Percentiles rank a stretch among this genome's conserved stretches.
Evolutionary conservation across 2,113 vertebrate genomes (phyloP).

Genomic region (Kryptolebias marmoratus): DNA sequence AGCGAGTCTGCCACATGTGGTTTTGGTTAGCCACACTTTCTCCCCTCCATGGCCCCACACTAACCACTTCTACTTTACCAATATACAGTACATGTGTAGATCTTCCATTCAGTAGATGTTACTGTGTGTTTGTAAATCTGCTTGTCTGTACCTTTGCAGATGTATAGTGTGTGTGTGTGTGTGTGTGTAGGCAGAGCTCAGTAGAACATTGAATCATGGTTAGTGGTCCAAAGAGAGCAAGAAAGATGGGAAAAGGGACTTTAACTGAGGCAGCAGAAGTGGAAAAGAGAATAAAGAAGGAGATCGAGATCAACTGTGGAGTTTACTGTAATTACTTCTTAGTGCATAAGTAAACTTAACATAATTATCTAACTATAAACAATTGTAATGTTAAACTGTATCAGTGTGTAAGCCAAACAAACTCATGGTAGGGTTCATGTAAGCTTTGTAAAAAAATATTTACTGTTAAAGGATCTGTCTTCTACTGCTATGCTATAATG

Average conservation of each 20-base stretch:
- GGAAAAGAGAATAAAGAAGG: slow-evolving; percentile 9
- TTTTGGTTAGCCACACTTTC: slow-evolving; percentile 73
- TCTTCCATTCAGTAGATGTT: slow-evolving; percentile 18
- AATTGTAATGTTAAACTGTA: slow-evolving; percentile 8
- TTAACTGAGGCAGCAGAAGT: slow-evolving; percentile 42
- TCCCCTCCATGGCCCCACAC: slow-evolving; percentile 65
- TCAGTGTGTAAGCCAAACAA: slow-evolving; percentile 36
- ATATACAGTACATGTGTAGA: slow-evolving; percentile 58
- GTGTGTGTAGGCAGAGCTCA: slow-evolving; percentile 48
- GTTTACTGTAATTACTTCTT: slow-evolving; percentile 2
- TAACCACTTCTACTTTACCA: slow-evolving; percentile 61
- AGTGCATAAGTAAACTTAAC: slow-evolving; percentile 4
- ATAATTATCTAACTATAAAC: slow-evolving; percentile 18
- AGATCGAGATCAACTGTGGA: neutral
- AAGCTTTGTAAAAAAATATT: slow-evolving; percentile 30
- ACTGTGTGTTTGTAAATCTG: slow-evolving; percentile 54
- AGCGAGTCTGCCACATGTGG: slow-evolving; percentile 71
- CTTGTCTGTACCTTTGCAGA: slow-evolving; percentile 13
- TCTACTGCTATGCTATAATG: slow-evolving; percentile 28
- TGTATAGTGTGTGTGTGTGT: slow-evolving; percentile 20
- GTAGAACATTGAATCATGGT: slow-evolving; percentile 68
- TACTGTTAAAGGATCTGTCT: slow-evolving; percentile 29
- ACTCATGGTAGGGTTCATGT: slow-evolving; percentile 26
- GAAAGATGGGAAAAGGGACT: slow-evolving; percentile 31
- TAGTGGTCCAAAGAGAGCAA: slow-evolving; percentile 67